Evolutionary conservation across 2,113 vertebrate species (phyloP), one percentile per base, ranked within the genome.

Genomic region (Scomber scombrus): DNA sequence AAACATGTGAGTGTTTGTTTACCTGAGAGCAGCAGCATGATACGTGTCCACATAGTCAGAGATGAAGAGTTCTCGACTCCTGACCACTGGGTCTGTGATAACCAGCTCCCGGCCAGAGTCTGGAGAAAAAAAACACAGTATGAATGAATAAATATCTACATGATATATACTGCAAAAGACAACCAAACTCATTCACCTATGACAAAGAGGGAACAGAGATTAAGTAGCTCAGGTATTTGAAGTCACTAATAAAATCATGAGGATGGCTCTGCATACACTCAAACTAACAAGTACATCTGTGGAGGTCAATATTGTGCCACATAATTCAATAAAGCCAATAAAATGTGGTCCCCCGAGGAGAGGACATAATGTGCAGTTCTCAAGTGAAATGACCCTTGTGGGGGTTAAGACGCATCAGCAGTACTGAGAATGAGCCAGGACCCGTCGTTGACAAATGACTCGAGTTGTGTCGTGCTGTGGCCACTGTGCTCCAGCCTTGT

Each of bases 21-120:
- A 99, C 98, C 98, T 97, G 80, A 99, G 97, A 91, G 97, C 97
- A 94, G 97, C 97, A 86, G 98, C 98, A 2, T 99, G 98, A 88
- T 99, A 99, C 0, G 98, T 99, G 93, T 99, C 98, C 46, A 99
- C 97, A 0, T 99, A 99, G 90, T 99, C 98, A 0, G 98, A 99
- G 89, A 99, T 99, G 94, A 99, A 99, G 93, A 99, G 98, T 91
- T 99, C 98, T 85, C 98, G 92, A 90, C 97, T 99, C 95, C 97
- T 97, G 91, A 99, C 97, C 60, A 99, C 97, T 0, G 98, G 98
- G 90, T 99, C 98, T 49, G 97, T 99, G 88, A 99, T 99, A 67
- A 99, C 97, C 89, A 99, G 94, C 91, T 99, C 98, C 80, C 98
- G 95, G 3, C 98, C 98, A 64, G 98, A 99, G 82, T 99, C 98